Evolutionary conservation across 2,113 vertebrate species (phyloP), one percentile per base, ranked within the genome.

Genomic region (Salminus brasiliensis): DNA sequence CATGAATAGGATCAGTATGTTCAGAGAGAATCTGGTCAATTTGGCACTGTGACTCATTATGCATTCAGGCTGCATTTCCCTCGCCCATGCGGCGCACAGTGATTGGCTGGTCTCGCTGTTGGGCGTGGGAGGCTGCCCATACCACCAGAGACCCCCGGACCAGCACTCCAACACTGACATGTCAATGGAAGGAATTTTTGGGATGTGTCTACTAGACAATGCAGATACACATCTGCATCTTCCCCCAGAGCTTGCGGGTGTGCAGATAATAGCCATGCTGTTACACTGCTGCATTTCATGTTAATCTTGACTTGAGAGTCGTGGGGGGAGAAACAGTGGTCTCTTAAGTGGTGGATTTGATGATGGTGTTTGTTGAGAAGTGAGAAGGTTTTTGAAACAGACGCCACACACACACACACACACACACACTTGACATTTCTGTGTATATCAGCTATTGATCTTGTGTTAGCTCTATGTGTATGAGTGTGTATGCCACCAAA

Each of bases 141-240:
- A 34, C 45, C 63, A 80, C 60, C 30, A 77, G 32, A 72, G 63
- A 72, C 23, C 67, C 66, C 39, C 52, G 30, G 67, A 62, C 72
- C 69, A 80, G 57, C 23, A 13, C 71, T 69, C 41, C 36, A 59
- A 65, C 29, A 23, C 67, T 77, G 72, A 83, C 66, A 83, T 74
- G 81, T 74, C 73, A 79, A 32, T 79, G 76, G 69, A 76, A 82
- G 60, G 83, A 82, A 88, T 88, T 85, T 85, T 86, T 36, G 70
- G 53, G 79, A 76, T 83, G 83, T 84, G 83, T 81, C 57, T 76
- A 45, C 23, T 73, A 72, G 72, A 79, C 85, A 86, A 84, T 66
- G 70, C 77, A 84, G 74, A 77, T 78, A 78, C 53, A 70, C 72
- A 80, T 77, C 74, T 82, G 60, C 45, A 73, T 72, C 53, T 71